Evolutionary conservation across 2,113 vertebrate genomes (phyloP).

Genomic region (Onychorhynchus coronatus): DNA sequence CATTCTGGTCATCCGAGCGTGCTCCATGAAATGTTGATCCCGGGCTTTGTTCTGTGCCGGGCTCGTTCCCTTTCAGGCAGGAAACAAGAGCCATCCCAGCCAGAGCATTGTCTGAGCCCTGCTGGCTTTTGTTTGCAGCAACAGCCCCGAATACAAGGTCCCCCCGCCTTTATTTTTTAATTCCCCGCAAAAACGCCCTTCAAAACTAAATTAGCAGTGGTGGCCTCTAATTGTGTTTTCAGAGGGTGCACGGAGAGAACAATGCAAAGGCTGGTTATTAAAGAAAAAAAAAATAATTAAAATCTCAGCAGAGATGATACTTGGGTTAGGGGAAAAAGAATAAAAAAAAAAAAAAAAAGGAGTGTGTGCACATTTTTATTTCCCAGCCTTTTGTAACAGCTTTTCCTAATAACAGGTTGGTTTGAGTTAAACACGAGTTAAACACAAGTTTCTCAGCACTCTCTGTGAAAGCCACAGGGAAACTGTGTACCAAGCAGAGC

Average conservation of each 20-base stretch:
- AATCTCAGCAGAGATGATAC: constrained; percentile 20
- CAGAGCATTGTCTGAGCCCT: background rate
- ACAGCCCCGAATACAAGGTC: background rate
- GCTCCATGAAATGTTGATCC: background rate
- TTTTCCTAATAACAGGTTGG: background rate
- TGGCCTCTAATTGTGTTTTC: constrained; percentile 48
- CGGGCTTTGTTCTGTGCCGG: background rate
- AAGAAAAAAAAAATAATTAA: constrained; percentile 42
- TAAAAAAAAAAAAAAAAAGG: background rate
- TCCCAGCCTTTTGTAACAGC: background rate
- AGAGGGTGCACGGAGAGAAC: background rate
- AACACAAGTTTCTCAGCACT: background rate
- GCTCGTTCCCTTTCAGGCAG: background rate
- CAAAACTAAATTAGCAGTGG: constrained; percentile 49
- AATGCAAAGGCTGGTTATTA: background rate
- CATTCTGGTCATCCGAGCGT: background rate
- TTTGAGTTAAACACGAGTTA: background rate
- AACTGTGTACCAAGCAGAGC: background rate
- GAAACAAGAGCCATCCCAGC: background rate
- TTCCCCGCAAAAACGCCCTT: background rate
- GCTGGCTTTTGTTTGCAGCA: background rate
- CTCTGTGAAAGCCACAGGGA: background rate
- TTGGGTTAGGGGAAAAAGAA: background rate
- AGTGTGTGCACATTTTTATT: background rate
- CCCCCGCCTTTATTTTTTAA: background rate